Evolutionary conservation across 2,888 invertebrate species (phyloP), one percentile per base, ranked within the genome.

Genomic region (Dascillus cervinus): DNA sequence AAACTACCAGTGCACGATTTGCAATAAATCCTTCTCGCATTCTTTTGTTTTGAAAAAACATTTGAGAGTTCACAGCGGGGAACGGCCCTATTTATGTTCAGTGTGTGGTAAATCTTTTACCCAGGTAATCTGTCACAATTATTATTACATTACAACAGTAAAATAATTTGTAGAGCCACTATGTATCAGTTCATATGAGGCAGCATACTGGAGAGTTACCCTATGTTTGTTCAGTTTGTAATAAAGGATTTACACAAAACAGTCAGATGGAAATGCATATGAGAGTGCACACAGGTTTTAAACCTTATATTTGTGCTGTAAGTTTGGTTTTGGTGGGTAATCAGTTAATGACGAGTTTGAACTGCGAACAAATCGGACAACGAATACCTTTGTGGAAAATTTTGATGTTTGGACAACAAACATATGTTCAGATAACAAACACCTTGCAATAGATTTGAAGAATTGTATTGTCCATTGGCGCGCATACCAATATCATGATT

Each of bases 201-300:
- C 55, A 56, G 38, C 59, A 60, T 34, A 58, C 58, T n/a, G 59
- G 58, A 3, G 56, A 58, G 36, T 36, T 55, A 11, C 56, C 58
- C 0, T 60, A 45, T 29, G 39, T 39, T 9, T 60, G 59, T 35
- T 39, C 37, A 3, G 38, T 51, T 11, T 60, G 60, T 27, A 43
- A 46, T 11, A 58, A 57, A 40, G 45, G 52, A 21, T 60, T 58
- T 30, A 46, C 51, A 0, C 60, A 60, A 35, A 56, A 55, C 31
- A 52, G 54, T 28, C 56, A 58, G 32, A 37, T 58, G 39, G 50
- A 56, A 42, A 52, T 57, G 41, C 60, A 60, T 31, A 41, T 46
- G 13, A 36, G 58, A 12, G 44, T 49, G 6, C 60, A 60, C 32
- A 55, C 56, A 1, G 58, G 58, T n/a, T 42, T 50, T 22, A 58